phyloP scores from a whole-genome alignment of 2,888 invertebrate species.

The Scrobipalpa costella region DNA sequence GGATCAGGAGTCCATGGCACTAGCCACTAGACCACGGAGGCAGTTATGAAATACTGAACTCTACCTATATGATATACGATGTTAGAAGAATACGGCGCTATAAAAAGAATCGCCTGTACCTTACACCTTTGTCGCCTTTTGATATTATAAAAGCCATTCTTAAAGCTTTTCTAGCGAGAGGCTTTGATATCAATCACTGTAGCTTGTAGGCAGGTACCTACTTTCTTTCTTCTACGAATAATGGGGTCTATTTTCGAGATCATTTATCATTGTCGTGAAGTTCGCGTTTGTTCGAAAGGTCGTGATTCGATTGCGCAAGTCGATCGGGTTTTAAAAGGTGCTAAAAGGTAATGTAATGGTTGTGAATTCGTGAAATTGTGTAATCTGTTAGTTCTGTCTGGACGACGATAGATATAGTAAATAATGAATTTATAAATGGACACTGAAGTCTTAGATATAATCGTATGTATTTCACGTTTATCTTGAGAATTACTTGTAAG shows the following conservation, averaged over 20 bases:
- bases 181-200: constrained; percentile 15
- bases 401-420: not conserved
- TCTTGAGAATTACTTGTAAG: too few relatives aligned
- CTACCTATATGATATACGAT: too few relatives aligned
- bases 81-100: too few relatives aligned
- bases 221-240: constrained; percentile 12
- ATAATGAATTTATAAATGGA: not conserved
- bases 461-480: too few relatives aligned
- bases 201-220: not conserved
- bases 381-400: not conserved
- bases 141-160: not conserved
- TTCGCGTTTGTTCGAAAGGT: constrained; percentile 20
- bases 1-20: too few relatives aligned
- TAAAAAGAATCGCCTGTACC: not conserved
- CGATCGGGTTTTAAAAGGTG: constrained; percentile 23
- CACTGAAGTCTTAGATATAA: too few relatives aligned
- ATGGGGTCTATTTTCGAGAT: constrained; percentile 12
- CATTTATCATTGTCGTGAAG: constrained; percentile 22
- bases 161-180: not conserved
- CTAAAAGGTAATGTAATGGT: constrained; percentile 6
- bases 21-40: too few relatives aligned
- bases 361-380: constrained; percentile 14
- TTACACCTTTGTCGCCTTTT: not conserved
- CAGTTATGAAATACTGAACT: too few relatives aligned
- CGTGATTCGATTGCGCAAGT: constrained; percentile 26